Percentiles rank a stretch among this genome's conserved stretches.
Evolutionary conservation across 2,113 vertebrate genomes (phyloP).

Genomic region (Alethe diademata): DNA sequence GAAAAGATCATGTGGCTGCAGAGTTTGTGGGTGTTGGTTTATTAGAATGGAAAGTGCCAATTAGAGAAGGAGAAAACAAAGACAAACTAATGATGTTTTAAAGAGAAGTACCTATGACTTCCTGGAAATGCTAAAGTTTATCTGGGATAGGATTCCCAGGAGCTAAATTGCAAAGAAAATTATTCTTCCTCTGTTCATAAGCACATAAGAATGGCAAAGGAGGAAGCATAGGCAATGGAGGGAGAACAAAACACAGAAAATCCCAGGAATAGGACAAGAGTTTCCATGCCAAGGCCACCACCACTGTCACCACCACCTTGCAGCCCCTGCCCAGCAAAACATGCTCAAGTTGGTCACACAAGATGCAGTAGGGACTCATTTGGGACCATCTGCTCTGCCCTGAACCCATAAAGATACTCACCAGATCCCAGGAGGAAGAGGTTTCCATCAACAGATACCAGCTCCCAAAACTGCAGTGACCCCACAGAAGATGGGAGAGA

Average conservation of each 20-base stretch:
- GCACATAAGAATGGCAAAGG: neutral
- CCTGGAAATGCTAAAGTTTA: slow-evolving; percentile 45
- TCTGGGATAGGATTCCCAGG: neutral
- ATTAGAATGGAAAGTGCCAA: slow-evolving; percentile 68
- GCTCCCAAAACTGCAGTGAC: neutral
- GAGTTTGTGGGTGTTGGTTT: slow-evolving; percentile 64
- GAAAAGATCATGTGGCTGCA: slow-evolving; percentile 61
- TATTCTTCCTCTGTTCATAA: neutral
- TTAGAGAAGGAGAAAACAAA: slow-evolving; percentile 66
- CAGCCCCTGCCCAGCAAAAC: neutral
- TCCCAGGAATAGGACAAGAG: neutral
- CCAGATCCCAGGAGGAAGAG: neutral
- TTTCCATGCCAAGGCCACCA: neutral
- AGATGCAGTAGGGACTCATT: accelerated
- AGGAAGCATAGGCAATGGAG: neutral
- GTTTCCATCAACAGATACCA: neutral
- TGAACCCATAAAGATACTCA: accelerated
- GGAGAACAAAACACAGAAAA: neutral
- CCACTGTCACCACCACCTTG: neutral
- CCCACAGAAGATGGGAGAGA: neutral
- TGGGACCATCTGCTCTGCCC: neutral
- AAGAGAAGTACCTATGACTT: slow-evolving; percentile 46
- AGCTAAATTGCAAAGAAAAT: neutral
- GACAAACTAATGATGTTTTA: slow-evolving; percentile 47
- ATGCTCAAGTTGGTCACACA: neutral